These are phyloP conservation scores for Seriola rivoliana DNA, from an alignment of 2,113 vertebrate species.

Conservation along the genomic window DNA sequence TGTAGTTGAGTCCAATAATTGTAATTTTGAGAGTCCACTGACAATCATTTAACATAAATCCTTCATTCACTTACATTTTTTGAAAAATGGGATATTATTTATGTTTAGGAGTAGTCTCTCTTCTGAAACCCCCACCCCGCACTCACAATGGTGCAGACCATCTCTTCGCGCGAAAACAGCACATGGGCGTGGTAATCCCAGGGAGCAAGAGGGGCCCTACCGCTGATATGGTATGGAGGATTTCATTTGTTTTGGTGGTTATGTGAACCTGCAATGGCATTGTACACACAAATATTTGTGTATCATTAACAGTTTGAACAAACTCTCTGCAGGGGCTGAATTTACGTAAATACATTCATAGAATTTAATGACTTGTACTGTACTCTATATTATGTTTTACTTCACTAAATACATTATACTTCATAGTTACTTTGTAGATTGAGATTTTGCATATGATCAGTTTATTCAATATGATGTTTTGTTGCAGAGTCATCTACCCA, in stretches of 20 bases:
- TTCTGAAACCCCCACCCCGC: accelerated
- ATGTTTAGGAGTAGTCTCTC: not conserved
- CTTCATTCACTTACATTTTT: accelerated
- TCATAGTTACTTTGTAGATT: not conserved
- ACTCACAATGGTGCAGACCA: constrained; percentile 69
- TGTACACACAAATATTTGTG: not conserved
- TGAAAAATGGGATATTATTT: accelerated
- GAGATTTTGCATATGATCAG: not conserved
- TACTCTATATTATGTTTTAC: constrained; percentile 58
- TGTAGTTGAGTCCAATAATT: not conserved
- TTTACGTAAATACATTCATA: not conserved
- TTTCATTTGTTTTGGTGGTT: not conserved
- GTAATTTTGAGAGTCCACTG: accelerated
- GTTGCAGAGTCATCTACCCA: no score
- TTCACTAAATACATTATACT: constrained; percentile 21
- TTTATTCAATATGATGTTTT: no score
- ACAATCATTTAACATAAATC: accelerated
- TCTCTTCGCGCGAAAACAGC: constrained; percentile 80
- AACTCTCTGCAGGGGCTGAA: not conserved
- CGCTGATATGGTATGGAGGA: not conserved
- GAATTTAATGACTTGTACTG: not conserved
- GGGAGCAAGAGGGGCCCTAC: not conserved
- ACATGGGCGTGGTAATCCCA: constrained; percentile 44
- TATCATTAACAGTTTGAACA: not conserved
- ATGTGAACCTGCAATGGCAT: not conserved